Conservation (phyloP, 2,797 vertebrate species). For the Aulostomus chinensis region DNA sequence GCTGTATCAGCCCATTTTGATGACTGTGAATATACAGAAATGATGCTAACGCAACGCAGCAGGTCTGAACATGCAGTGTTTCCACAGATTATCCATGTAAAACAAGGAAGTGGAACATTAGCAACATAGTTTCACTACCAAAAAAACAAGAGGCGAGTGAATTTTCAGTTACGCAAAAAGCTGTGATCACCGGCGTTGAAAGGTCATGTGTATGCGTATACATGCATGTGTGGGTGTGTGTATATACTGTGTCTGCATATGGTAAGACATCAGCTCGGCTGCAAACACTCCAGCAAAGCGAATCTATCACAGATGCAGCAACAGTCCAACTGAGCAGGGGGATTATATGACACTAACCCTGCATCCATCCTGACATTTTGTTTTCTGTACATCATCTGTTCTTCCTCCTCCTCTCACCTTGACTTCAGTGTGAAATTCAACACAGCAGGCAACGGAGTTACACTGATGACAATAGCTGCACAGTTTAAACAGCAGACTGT, state of each 20-base stretch:
- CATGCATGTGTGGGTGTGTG: conserved; percentile 20
- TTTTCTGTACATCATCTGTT: conserved; percentile 31
- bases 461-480: conserved; percentile 13
- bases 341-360: conserved; percentile 28
- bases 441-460: conserved; percentile 32
- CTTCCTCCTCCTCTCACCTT: conserved; percentile 45
- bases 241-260: conserved; percentile 36
- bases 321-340: conserved; percentile 33
- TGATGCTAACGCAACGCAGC: conserved; percentile 33
- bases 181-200: conserved; percentile 63
- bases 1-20: conserved; percentile 43
- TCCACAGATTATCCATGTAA: conserved; percentile 51
- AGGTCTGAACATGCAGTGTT: conserved; percentile 45
- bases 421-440: conserved; percentile 34
- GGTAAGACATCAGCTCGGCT: conserved; percentile 41
- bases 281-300: conserved; percentile 48
- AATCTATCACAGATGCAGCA: conserved; percentile 57
- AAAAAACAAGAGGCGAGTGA: conserved; percentile 70
- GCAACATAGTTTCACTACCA: conserved; percentile 58
- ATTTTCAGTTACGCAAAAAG: conserved; percentile 62
- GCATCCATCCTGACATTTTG: conserved; percentile 31
- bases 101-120: conserved; percentile 66
- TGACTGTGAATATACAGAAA: conserved; percentile 53
- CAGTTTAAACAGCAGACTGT: no score
- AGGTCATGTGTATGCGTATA: conserved; percentile 58